Evolutionary conservation across 2,888 invertebrate species (phyloP), one percentile per base, ranked within the genome.

Genomic region (Eledone cirrhosa): DNA sequence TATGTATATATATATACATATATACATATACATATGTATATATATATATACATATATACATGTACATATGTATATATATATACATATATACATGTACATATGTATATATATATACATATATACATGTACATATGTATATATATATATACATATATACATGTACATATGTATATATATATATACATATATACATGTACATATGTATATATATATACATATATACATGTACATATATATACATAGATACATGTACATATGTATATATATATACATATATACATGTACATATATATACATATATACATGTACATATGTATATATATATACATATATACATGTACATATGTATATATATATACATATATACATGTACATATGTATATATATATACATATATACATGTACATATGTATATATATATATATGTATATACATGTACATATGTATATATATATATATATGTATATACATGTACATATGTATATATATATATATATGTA

Each of bases 41-140:
- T 53, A 53, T 53, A 53, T 53, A 53, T 53, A 53, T 53, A 53
- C n/a, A 53, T 53, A 53, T 53, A 53, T 53, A 53, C n/a, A 53
- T 53, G n/a, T 53, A 53, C n/a, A 53, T 53, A 53, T 53, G n/a
- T 53, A 53, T 53, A 53, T 53, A 53, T 53, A 53, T 53, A 53
- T 53, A 53, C n/a, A 53, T 53, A 53, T 53, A 53, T 53, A 53
- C n/a, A 53, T 53, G n/a, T 53, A 53, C n/a, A 1, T 67, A 4
- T 3, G 22, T 29, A 2, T 67, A 29, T 67, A 22, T 31, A 29
- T 31, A 22, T 29, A 31, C 8, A 1, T 29, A 67, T 29, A 7
- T 67, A 69, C 41, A 27, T 19, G 11, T 8, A 33, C 33, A 8
- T 13, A 13, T 2, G 27, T 11, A 67, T 14, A 3, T 16, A 13